Conservation (phyloP, 2,797 vertebrate genomes). For the Emys orbicularis region DNA sequence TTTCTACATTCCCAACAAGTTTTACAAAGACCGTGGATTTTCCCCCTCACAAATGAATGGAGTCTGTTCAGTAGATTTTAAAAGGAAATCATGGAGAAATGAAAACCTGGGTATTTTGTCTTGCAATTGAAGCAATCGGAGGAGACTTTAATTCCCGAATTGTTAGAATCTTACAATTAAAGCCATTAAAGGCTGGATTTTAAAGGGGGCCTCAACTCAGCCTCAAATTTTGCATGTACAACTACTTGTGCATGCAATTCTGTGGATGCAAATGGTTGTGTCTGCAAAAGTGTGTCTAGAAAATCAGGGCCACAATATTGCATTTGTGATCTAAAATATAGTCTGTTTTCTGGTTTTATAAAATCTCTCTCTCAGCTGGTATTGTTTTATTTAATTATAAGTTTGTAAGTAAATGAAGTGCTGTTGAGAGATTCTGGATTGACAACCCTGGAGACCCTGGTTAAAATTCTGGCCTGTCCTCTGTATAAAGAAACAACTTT, state of each 20-base stretch:
- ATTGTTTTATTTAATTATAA: not conserved
- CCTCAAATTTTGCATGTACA: not conserved
- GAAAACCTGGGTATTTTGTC: not conserved
- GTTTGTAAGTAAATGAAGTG: not conserved
- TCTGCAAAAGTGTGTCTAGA: not conserved
- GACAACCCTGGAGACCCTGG: rapidly evolving
- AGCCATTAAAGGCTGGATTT: not conserved
- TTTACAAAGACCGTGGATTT: slow-evolving; percentile 11
- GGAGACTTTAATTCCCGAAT: slow-evolving; percentile 42
- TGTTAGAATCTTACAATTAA: not conserved
- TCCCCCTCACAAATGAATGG: not conserved
- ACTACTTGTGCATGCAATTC: not conserved
- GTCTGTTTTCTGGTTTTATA: not conserved
- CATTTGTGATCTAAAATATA: not conserved
- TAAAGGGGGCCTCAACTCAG: not conserved
- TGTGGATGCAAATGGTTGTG: not conserved
- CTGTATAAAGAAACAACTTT: not conserved
- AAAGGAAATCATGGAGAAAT: slow-evolving; percentile 25
- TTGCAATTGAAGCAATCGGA: not conserved
- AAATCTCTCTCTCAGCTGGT: not conserved
- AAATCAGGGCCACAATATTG: not conserved
- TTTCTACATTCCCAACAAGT: not conserved
- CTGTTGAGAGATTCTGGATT: not conserved
- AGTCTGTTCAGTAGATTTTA: slow-evolving; percentile 10
- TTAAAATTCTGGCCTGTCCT: slow-evolving; percentile 8